phyloP scores from a whole-genome alignment of 2,113 vertebrate genomes.

The Neogale vison region DNA sequence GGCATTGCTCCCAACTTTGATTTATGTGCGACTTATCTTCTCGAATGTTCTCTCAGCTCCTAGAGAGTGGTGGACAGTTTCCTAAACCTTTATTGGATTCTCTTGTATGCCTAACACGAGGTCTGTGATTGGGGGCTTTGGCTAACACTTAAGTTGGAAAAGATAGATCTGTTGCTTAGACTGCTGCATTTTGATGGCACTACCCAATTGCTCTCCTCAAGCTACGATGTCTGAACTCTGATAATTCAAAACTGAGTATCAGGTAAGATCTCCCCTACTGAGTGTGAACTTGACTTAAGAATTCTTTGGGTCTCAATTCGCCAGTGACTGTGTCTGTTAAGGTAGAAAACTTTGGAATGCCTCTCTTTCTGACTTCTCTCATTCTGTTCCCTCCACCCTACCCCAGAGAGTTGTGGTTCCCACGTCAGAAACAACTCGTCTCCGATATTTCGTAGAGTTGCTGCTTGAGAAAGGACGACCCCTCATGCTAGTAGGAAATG shows the following conservation, averaged over 20 bases:
- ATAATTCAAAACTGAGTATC: background rate
- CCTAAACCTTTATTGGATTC: background rate
- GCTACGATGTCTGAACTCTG: background rate
- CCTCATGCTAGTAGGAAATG: constrained; percentile 77
- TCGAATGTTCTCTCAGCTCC: background rate
- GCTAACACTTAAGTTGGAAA: background rate
- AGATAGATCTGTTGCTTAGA: background rate
- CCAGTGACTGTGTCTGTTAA: background rate
- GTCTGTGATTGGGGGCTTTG: background rate
- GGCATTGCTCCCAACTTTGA: background rate
- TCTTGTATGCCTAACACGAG: background rate
- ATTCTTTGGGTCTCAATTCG: background rate
- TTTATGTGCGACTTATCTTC: background rate
- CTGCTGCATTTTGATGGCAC: background rate
- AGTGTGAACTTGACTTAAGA: background rate
- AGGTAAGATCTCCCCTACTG: background rate
- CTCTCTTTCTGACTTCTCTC: background rate
- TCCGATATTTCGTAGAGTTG: constrained; percentile 78
- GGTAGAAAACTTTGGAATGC: background rate
- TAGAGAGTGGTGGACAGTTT: background rate
- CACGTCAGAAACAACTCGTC: constrained; percentile 72
- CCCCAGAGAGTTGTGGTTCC: constrained; percentile 78
- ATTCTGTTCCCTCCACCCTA: background rate
- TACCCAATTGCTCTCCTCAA: background rate
- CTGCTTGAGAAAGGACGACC: constrained; percentile 76